phyloP scores from a whole-genome alignment of 1,140 invertebrate species.

The Ips typographus region DNA sequence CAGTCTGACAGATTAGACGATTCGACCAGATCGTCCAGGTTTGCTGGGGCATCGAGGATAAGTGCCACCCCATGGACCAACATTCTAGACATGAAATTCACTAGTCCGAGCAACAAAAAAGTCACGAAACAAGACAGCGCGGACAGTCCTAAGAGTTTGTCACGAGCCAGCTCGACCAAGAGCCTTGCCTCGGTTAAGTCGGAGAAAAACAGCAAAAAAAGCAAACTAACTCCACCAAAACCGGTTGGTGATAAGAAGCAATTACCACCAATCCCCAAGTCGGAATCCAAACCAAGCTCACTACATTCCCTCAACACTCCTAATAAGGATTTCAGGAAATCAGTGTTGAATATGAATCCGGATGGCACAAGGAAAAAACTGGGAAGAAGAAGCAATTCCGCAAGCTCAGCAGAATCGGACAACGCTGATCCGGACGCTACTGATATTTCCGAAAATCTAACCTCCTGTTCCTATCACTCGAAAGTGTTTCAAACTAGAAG shows the following conservation, averaged over 20 bases:
- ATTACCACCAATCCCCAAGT: constrained; percentile 63
- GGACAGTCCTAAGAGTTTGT: constrained; percentile 49
- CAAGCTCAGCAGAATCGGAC: constrained; percentile 59
- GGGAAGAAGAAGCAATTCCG: constrained; percentile 55
- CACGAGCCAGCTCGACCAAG: constrained; percentile 50
- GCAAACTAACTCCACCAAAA: constrained; percentile 44
- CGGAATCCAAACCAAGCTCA: constrained; percentile 52
- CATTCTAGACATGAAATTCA: constrained; percentile 62
- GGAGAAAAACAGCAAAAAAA: constrained; percentile 35
- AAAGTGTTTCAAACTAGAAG: constrained; percentile 47
- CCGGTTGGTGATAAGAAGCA: constrained; percentile 47
- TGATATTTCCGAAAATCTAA: constrained; percentile 47
- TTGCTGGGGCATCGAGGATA: constrained; percentile 58
- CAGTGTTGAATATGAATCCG: constrained; percentile 68
- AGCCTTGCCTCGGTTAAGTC: constrained; percentile 44
- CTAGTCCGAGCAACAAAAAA: constrained; percentile 45
- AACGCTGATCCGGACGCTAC: constrained; percentile 46
- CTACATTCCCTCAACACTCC: constrained; percentile 54
- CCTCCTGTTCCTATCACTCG: constrained; percentile 45
- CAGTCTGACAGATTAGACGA: constrained; percentile 70
- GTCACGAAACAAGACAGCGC: constrained; percentile 34
- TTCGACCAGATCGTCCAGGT: constrained; percentile 62
- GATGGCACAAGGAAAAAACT: constrained; percentile 52
- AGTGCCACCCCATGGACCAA: constrained; percentile 63
- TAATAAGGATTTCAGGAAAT: constrained; percentile 78